A percentile compares a stretch with the other conserved stretches of the same genome.
phyloP scores from a whole-genome alignment of 2,888 invertebrate genomes.

The Venusia cambrica region DNA sequence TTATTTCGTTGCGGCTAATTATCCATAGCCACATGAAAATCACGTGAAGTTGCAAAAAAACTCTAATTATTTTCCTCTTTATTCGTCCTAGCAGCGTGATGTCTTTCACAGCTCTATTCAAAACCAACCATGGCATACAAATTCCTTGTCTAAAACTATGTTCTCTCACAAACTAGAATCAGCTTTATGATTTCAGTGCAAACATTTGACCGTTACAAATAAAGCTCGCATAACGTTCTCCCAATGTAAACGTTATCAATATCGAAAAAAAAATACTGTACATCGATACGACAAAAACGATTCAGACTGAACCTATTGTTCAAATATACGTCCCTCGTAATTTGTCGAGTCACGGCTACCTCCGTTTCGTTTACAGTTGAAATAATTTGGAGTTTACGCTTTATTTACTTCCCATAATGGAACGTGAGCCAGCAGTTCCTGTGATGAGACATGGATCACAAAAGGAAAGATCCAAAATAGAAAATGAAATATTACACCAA shows the following conservation, averaged over 20 bases:
- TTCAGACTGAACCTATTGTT: slow-evolving; percentile 49
- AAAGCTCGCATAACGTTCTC: slow-evolving; percentile 18
- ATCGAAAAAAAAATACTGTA: slow-evolving; percentile 19
- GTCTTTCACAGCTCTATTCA: too few relatives aligned
- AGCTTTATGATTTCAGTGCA: slow-evolving; percentile 18
- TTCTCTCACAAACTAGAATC: slow-evolving; percentile 7
- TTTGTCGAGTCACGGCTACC: slow-evolving; percentile 57
- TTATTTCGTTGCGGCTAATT: too few relatives aligned
- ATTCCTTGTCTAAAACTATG: too few relatives aligned
- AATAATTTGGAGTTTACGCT: slow-evolving; percentile 68
- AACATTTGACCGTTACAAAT: slow-evolving; percentile 18
- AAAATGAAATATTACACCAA: too few relatives aligned
- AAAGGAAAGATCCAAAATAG: too few relatives aligned
- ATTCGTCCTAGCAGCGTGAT: too few relatives aligned
- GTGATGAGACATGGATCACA: slow-evolving; percentile 24
- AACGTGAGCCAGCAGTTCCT: slow-evolving; percentile 55
- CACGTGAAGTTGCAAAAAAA: too few relatives aligned
- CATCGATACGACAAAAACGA: slow-evolving; percentile 43
- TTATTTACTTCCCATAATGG: slow-evolving; percentile 70
- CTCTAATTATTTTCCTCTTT: too few relatives aligned
- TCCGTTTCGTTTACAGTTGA: slow-evolving; percentile 63
- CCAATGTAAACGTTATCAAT: slow-evolving; percentile 15
- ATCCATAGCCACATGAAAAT: too few relatives aligned
- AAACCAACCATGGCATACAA: too few relatives aligned
- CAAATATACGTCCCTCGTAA: slow-evolving; percentile 42